Conservation (phyloP, 2,888 invertebrate species). For the Eurytoma californica region DNA sequence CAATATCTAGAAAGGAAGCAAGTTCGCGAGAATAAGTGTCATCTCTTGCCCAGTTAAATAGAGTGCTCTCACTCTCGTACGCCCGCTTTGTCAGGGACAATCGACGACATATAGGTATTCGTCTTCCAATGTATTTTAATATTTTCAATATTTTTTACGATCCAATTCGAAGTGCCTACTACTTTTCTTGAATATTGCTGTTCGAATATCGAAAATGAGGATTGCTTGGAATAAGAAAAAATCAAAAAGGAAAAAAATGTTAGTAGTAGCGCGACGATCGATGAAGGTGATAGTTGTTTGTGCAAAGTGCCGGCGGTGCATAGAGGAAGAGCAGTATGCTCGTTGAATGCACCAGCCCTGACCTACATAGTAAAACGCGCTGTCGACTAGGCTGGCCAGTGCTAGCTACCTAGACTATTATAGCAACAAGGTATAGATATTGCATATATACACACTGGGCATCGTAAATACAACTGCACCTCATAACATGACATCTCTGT, state of each 20-base stretch:
- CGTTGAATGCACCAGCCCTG: constrained; percentile 74
- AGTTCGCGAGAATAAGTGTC: constrained; percentile 15
- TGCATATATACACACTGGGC: background rate
- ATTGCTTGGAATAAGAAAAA: background rate
- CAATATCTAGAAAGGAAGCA: background rate
- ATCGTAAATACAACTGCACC: constrained; percentile 17
- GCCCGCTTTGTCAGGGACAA: constrained; percentile 44
- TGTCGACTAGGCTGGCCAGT: constrained; percentile 69
- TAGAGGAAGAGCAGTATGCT: constrained; percentile 71
- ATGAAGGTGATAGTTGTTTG: constrained; percentile 22
- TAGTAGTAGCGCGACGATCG: constrained; percentile 16
- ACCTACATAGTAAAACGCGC: constrained; percentile 74
- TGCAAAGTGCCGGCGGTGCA: constrained; percentile 59
- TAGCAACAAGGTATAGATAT: constrained; percentile 57
- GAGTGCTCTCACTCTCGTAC: constrained; percentile 32
- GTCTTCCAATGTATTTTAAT: constrained; percentile 7
- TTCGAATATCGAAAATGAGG: background rate
- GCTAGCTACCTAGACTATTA: constrained; percentile 58
- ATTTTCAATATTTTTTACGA: background rate
- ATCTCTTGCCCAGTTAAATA: constrained; percentile 44
- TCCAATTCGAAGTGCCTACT: background rate
- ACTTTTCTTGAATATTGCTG: too few relatives aligned
- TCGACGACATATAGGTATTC: background rate
- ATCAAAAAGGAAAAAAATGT: background rate
- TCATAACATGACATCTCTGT: constrained; percentile 1